Evolutionary conservation across 30 jellyfish, hydroid and myxozoan genomes (phyloP).

Genomic region (Hydractinia symbiolongicarpus): DNA sequence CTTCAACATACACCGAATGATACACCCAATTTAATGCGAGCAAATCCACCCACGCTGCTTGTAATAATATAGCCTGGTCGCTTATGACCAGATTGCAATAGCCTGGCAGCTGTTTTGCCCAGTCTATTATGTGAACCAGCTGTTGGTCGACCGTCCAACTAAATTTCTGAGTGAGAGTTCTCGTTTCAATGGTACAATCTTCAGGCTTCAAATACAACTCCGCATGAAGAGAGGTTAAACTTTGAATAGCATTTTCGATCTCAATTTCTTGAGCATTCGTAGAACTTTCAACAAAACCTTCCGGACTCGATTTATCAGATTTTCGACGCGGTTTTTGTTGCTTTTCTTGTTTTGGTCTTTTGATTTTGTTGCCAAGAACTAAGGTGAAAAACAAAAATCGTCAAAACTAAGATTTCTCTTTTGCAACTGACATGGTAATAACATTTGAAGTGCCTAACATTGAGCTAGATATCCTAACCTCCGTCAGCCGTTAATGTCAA

Average conservation of each 20-base stretch:
- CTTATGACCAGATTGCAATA: slow-evolving; percentile 59
- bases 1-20: slow-evolving; percentile 36
- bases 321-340: slow-evolving; percentile 47
- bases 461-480: background rate
- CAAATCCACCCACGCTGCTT: slow-evolving; percentile 94
- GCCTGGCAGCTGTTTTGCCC: slow-evolving; percentile 96
- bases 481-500: background rate
- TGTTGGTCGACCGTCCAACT: slow-evolving; percentile 61
- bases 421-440: too few species aligned
- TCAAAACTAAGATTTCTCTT: background rate
- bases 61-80: slow-evolving; percentile 83
- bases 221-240: slow-evolving; percentile 39
- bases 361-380: slow-evolving; percentile 82
- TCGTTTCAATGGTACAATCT: slow-evolving; percentile 17
- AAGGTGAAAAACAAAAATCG: background rate
- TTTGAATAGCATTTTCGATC: slow-evolving; percentile 51
- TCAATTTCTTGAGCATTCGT: slow-evolving; percentile 75
- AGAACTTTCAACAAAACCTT: slow-evolving; percentile 44
- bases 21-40: slow-evolving; percentile 74
- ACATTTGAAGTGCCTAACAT: too few species aligned
- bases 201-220: background rate
- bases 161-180: slow-evolving; percentile 47
- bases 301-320: slow-evolving; percentile 53
- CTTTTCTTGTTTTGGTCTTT: slow-evolving; percentile 37
- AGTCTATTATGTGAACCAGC: slow-evolving; percentile 70